Evolutionary conservation across 1,140 invertebrate genomes (phyloP), one percentile per base, ranked within the genome.

Genomic region (Elysia chlorotica): DNA sequence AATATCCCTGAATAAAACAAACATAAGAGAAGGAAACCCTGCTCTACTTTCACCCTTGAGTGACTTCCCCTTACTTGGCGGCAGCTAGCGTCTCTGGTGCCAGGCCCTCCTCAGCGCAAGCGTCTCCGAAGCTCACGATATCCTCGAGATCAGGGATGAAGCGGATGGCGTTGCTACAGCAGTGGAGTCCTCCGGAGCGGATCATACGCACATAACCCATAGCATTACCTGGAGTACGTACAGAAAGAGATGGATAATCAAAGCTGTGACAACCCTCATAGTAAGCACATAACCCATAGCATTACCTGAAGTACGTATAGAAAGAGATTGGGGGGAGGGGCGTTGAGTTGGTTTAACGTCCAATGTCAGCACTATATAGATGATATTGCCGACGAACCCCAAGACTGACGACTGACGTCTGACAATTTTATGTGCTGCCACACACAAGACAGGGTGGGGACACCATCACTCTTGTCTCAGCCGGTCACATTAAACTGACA

Each of bases 191-290:
- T 4, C 97, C 98, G 3, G 96, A 97, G 73, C 95, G 90, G 61
- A 99, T 93, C 86, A 99, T 92, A 41, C 98, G 90, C 0, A 99
- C 94, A 85, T 98, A 99, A 6, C 97, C 97, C 89, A 99, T 92
- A 1, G 96, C 95, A 89, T 99, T 99, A 19, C 97, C 93, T 92
- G 72, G 72, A 66, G 72, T 38, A 56, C 33, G n/a, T 78, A n/a
- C 6, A 68, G 56, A 25, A 59, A 59, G 17, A 59, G 6, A 17
- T 59, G 6, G 6, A 14, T 25, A 19, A 59, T 6, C 14, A 19
- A 59, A 19, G 56, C 14, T 59, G 10, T 59, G 25, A 6, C 14
- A 19, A 25, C 56, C 25, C 6, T 59, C 10, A 17, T 59, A 6
- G 10, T 25, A 59, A 59, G 25, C 14, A 21, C 25, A n/a, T n/a